Evolutionary conservation across 2,797 vertebrate genomes (phyloP).

Genomic region (Cacajao melanocephalus): DNA sequence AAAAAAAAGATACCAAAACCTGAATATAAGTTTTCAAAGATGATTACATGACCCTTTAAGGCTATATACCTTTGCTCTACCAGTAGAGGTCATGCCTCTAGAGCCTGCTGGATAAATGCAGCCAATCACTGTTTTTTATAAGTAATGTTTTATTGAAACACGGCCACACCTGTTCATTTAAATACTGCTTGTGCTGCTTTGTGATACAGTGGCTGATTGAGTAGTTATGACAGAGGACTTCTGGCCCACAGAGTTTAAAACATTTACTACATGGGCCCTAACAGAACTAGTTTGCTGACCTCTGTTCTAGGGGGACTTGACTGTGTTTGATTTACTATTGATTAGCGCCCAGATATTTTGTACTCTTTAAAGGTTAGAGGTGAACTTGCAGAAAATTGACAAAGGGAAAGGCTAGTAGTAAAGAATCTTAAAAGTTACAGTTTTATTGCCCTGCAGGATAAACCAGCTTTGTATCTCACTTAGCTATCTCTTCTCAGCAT

Average conservation of each 20-base stretch:
- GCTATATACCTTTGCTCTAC: not conserved
- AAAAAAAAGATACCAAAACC: not conserved
- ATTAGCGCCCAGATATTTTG: not conserved
- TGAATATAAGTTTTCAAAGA: not conserved
- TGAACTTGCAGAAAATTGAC: not conserved
- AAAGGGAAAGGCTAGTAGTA: not conserved
- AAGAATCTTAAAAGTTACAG: not conserved
- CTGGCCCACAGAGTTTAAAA: not conserved
- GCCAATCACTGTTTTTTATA: not conserved
- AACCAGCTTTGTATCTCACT: not conserved
- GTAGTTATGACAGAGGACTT: not conserved
- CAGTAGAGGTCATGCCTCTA: not conserved
- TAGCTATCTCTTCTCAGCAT: not conserved
- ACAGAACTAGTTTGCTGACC: not conserved
- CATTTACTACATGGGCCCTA: not conserved
- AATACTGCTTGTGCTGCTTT: not conserved
- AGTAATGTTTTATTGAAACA: constrained; percentile 36
- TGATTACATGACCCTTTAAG: not conserved
- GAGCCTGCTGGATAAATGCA: not conserved
- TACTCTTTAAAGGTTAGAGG: constrained; percentile 15
- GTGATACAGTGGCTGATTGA: not conserved
- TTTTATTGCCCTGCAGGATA: not conserved
- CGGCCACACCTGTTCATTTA: not conserved
- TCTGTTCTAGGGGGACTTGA: not conserved
- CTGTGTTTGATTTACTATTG: not conserved